Evolutionary conservation across 2,797 vertebrate genomes (phyloP).

Genomic region (Limosa lapponica): DNA sequence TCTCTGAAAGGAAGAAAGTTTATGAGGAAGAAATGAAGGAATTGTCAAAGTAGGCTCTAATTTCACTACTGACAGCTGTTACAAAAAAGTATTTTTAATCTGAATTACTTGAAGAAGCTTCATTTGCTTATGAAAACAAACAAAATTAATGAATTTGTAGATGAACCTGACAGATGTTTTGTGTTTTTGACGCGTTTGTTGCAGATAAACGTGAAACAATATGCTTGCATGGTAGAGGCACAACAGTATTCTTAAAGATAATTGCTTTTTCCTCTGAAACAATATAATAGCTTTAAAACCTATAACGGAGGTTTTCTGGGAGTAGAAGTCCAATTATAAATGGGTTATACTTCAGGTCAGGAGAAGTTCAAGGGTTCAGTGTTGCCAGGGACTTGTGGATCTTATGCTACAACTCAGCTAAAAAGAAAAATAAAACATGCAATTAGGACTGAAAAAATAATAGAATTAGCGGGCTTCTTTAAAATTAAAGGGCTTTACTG

Average conservation of each 20-base stretch:
- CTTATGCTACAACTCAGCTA: neutral
- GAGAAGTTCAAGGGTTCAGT: neutral
- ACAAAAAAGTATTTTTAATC: neutral
- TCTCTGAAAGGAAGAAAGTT: slow-evolving; percentile 90
- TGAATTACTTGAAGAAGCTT: neutral
- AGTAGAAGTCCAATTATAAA: neutral
- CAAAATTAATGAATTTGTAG: neutral
- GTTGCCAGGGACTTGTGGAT: neutral
- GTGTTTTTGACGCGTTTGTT: neutral
- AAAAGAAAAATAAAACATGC: neutral
- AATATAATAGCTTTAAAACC: neutral
- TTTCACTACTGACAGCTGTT: slow-evolving; percentile 11
- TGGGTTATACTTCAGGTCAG: neutral
- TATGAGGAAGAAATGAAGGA: slow-evolving; percentile 94
- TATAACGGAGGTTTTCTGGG: neutral
- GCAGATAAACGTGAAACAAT: neutral
- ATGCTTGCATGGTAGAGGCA: neutral
- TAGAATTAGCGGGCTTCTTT: neutral
- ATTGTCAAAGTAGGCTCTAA: slow-evolving; percentile 86
- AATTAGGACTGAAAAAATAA: neutral
- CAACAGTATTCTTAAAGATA: neutral
- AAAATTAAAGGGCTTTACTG: neutral
- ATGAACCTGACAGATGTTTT: neutral
- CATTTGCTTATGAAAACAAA: neutral
- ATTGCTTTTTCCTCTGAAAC: neutral